Evolutionary conservation across 1,140 invertebrate genomes (phyloP), one percentile per base, ranked within the genome.

Genomic region (Sitophilus oryzae): DNA sequence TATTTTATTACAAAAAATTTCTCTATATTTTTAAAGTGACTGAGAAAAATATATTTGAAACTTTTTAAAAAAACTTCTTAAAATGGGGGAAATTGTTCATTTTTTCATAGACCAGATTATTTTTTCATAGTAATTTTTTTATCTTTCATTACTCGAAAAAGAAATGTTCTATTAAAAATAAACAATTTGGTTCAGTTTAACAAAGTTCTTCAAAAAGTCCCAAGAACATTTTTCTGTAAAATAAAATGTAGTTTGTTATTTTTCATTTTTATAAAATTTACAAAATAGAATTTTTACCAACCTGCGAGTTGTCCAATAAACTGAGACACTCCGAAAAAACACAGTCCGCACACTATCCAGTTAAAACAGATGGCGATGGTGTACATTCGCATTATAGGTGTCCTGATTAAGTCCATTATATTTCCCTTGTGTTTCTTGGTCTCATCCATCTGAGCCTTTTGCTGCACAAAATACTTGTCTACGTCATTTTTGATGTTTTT

Each of bases 271-370:
- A 11, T 16, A 15, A 18, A 42, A 15, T 3, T 3, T 14, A 11
- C 18, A 42, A 42, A 42, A 14, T 11, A 44, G 15, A 22, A 21
- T 11, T 49, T 22, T 52, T 36, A 19, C 34, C n/a, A 15, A 54
- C 52, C 85, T 8, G 79, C 82, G 3, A 86, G 73, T 52, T 83
- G 79, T 0, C 84, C 81, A 42, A 87, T 82, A 62, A 85, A 88
- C 63, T 89, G 86, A 0, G 85, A 83, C 1, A 86, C 79, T 1
- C 86, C 86, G 60, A 85, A 89, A 64, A 88, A 82, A 40, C 84
- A 84, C 58, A 88, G 76, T 3, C 86, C 85, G 52, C 82, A 84
- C 1, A 84, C 82, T 23, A 84, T 70, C 86, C 85, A 89, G 57
- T 83, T 82, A 61, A 82, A 82, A 54, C 79, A 81, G 53, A 87